A percentile compares a stretch with the other conserved stretches of the same genome.
phyloP scores from a whole-genome alignment of 2,113 vertebrate genomes.

The Anguilla japonica region DNA sequence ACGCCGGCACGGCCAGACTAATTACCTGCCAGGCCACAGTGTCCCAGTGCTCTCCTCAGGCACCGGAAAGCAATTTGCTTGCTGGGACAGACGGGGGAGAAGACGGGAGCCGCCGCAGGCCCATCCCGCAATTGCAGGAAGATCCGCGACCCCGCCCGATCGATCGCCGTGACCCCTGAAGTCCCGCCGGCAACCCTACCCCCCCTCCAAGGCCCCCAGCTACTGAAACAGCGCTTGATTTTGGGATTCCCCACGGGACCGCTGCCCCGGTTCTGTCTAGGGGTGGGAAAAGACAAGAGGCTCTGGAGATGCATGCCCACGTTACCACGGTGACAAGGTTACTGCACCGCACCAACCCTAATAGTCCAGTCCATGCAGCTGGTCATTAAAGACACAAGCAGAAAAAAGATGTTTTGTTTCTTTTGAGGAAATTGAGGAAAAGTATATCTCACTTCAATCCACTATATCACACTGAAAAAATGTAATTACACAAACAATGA shows the following conservation, averaged over 20 bases:
- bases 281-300: background rate
- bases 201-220: background rate
- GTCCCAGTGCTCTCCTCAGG: constrained; percentile 7
- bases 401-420: too few relatives aligned
- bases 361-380: background rate
- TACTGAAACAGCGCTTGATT: background rate
- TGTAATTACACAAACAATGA: background rate
- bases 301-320: background rate
- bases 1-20: background rate
- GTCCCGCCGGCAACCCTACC: background rate
- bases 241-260: background rate
- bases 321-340: too few relatives aligned
- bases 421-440: too few relatives aligned
- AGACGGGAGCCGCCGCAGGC: background rate
- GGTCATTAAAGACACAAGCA: too few relatives aligned
- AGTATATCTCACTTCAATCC: background rate
- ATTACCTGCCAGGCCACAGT: constrained; percentile 18
- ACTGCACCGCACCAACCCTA: background rate
- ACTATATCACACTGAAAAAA: background rate
- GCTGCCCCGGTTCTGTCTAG: background rate
- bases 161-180: background rate
- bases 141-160: background rate
- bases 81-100: background rate
- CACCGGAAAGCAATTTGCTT: constrained; percentile 11
- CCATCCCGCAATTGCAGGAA: background rate